Conservation (phyloP, 92 coral and sea anemone species). For the Virgularia gustaviana region DNA sequence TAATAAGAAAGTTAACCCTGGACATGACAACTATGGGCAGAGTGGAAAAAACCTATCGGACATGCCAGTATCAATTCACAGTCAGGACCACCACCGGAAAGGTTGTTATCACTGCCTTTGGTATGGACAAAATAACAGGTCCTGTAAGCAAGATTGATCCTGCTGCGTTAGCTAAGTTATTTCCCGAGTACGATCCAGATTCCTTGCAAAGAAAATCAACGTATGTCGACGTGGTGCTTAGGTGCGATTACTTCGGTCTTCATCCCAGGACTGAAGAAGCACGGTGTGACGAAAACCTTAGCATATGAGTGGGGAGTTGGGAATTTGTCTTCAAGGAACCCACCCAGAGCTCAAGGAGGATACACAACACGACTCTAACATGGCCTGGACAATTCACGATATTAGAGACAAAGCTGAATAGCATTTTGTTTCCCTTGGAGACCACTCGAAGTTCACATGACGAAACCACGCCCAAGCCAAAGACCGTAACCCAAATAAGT, state of each 20-base stretch:
- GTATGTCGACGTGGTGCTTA: constrained; percentile 46
- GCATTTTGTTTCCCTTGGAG: constrained; percentile 27
- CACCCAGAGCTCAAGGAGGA: constrained; percentile 47
- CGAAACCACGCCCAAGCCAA: too few species aligned
- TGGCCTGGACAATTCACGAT: constrained; percentile 55
- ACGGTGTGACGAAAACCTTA: constrained; percentile 56
- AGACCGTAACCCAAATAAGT: background rate
- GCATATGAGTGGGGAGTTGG: constrained; percentile 67
- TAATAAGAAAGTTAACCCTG: constrained; percentile 34
- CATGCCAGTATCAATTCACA: constrained; percentile 50
- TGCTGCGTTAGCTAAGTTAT: constrained; percentile 46
- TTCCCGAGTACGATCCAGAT: constrained; percentile 58
- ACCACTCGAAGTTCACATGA: constrained; percentile 47
- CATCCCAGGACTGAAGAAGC: constrained; percentile 63
- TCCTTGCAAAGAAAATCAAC: constrained; percentile 57
- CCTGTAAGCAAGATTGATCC: constrained; percentile 50
- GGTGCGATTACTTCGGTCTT: constrained; percentile 63
- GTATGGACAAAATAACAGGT: constrained; percentile 65
- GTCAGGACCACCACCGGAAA: constrained; percentile 46
- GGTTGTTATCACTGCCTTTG: constrained; percentile 54
- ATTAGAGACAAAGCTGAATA: constrained; percentile 37
- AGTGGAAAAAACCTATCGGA: constrained; percentile 52
- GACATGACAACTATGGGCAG: constrained; percentile 63
- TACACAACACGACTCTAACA: constrained; percentile 51
- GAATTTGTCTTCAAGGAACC: constrained; percentile 70